These are phyloP conservation scores for Euzophera pinguis DNA, from an alignment of 2,888 invertebrate species.

Conservation along the genomic window DNA sequence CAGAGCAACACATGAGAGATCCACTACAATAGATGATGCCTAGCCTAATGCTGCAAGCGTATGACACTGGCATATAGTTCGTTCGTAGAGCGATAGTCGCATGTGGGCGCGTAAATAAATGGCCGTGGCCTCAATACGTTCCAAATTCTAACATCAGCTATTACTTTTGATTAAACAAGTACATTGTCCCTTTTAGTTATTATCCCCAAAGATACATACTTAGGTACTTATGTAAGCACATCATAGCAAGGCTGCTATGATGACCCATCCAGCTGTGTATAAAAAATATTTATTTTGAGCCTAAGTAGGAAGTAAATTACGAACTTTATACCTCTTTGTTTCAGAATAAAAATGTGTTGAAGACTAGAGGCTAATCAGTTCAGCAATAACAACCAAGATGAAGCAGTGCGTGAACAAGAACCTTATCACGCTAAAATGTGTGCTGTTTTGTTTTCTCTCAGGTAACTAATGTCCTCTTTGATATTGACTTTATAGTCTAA, in stretches of 20 bases:
- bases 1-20: background rate
- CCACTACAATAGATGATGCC: slow-evolving; percentile 29
- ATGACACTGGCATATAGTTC: slow-evolving; percentile 21
- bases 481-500: too few relatives aligned
- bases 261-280: too few relatives aligned
- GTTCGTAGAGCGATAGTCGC: slow-evolving; percentile 26
- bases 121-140: slow-evolving; percentile 57
- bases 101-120: slow-evolving; percentile 53
- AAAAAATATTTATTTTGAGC: too few relatives aligned
- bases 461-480: too few relatives aligned
- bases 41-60: slow-evolving; percentile 31
- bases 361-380: background rate
- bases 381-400: slow-evolving; percentile 43
- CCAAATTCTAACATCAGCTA: slow-evolving; percentile 23
- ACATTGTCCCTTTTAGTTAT: too few relatives aligned
- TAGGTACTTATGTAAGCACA: too few relatives aligned
- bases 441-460: slow-evolving; percentile 89
- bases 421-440: slow-evolving; percentile 88
- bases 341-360: slow-evolving; percentile 16
- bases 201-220: too few relatives aligned
- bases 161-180: slow-evolving; percentile 17
- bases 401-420: slow-evolving; percentile 81
- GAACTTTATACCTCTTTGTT: slow-evolving; percentile 3
- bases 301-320: too few relatives aligned
- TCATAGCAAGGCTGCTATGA: too few relatives aligned